phyloP scores from a whole-genome alignment of 2,113 vertebrate species.

The Garra rufa region DNA sequence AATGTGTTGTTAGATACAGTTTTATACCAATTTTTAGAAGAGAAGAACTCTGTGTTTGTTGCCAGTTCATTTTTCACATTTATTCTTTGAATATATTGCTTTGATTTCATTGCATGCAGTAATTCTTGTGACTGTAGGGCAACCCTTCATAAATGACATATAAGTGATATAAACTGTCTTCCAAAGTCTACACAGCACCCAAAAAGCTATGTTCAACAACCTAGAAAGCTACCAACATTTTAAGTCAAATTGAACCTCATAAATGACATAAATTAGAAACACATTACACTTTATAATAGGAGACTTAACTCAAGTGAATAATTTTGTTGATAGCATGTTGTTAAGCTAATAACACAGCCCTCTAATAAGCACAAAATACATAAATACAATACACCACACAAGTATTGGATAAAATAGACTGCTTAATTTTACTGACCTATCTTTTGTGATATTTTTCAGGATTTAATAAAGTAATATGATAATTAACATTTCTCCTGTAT shows the following conservation, averaged over 20 bases:
- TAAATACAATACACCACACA: not conserved
- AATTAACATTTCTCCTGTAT: not conserved
- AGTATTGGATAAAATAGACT: not conserved
- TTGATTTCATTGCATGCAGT: slow-evolving; percentile 6
- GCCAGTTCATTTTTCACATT: not conserved
- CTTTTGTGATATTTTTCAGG: not conserved
- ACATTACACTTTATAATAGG: not conserved
- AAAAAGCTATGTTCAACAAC: not conserved
- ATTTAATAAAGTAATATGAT: not conserved
- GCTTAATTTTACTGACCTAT: not conserved
- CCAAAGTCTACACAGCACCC: slow-evolving; percentile 20
- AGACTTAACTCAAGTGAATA: not conserved
- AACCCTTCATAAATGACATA: slow-evolving; percentile 7
- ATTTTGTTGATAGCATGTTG: not conserved
- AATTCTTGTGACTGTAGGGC: slow-evolving; percentile 17
- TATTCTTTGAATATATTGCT: not conserved
- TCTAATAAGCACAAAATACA: not conserved
- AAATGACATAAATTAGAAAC: not conserved
- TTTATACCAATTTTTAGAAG: not conserved
- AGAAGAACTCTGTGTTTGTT: not conserved
- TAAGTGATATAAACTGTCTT: slow-evolving; percentile 70
- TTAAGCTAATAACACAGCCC: not conserved
- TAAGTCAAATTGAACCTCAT: not conserved
- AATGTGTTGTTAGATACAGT: not conserved
- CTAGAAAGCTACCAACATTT: not conserved